phyloP scores from a whole-genome alignment of 2,797 vertebrate genomes.

The Dipus sagitta region DNA sequence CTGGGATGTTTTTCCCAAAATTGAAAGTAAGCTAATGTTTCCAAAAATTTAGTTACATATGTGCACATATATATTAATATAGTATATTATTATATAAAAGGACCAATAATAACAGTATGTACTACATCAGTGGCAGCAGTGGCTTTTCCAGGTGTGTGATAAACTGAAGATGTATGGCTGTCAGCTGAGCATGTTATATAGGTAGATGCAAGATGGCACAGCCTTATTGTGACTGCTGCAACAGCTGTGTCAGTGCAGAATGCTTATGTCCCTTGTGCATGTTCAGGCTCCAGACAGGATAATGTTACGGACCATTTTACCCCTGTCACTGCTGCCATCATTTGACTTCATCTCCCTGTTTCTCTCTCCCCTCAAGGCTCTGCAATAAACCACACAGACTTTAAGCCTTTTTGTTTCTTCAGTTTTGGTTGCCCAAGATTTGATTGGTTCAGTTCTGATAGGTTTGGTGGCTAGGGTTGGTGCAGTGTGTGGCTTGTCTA shows the following conservation, averaged over 20 bases:
- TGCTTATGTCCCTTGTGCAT: not conserved
- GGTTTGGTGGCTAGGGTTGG: constrained; percentile 91
- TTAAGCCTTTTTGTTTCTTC: constrained; percentile 96
- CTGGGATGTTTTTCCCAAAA: no score
- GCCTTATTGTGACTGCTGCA: constrained; percentile 45
- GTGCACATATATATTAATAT: no score
- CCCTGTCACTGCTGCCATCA: constrained; percentile 66
- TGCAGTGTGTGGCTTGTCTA: constrained; percentile 87
- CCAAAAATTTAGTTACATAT: no score
- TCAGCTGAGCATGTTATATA: constrained; percentile 56
- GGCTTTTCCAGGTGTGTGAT: no score
- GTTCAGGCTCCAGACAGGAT: constrained; percentile 58
- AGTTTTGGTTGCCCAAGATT: constrained; percentile 98
- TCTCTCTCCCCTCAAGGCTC: constrained; percentile 7
- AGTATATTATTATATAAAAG: no score
- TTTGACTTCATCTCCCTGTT: constrained; percentile 38
- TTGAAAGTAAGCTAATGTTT: no score
- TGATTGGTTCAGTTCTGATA: constrained; percentile 98
- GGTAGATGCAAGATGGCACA: constrained; percentile 69
- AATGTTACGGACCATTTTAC: constrained; percentile 48
- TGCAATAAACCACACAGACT: constrained; percentile 58
- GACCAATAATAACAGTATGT: no score
- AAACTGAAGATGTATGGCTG: not conserved
- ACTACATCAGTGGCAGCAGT: no score
- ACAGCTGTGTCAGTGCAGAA: constrained; percentile 54